Percentiles rank a stretch among this genome's conserved stretches.
These are phyloP conservation scores for Drosophila leontia DNA, from an alignment of 1,140 invertebrate species.

Conservation along the genomic window DNA sequence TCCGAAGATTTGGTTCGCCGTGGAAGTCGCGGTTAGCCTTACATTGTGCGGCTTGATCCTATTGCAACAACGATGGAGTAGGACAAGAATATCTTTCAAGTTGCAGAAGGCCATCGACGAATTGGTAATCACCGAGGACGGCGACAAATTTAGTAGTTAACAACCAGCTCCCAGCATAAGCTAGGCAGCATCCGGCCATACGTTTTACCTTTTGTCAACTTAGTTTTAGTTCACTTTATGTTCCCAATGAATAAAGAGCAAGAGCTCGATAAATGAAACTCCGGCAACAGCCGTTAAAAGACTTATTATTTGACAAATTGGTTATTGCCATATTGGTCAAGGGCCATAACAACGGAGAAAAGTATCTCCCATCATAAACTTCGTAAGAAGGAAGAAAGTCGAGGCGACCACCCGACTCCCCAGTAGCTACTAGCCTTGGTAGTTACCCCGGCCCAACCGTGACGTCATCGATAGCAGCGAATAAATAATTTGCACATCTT, in stretches of 20 bases:
- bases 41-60: not conserved
- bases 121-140: constrained; percentile 3
- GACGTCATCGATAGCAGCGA: too few species aligned
- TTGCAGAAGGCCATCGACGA: constrained; percentile 3
- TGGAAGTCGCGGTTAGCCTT: constrained; percentile 6
- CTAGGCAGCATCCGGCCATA: not conserved
- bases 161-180: constrained; percentile 1
- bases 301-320: too few species aligned
- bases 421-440: too few species aligned
- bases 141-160: constrained; percentile 6
- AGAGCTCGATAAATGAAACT: not conserved
- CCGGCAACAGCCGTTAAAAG: not conserved
- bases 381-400: too few species aligned
- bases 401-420: too few species aligned
- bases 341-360: too few species aligned
- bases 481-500: too few species aligned
- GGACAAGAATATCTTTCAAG: not conserved
- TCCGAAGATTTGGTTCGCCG: not conserved
- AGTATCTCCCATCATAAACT: too few species aligned
- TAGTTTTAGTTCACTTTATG: too few species aligned
- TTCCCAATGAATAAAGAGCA: not conserved
- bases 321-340: too few species aligned
- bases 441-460: too few species aligned
- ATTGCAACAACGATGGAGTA: not conserved
- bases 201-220: too few species aligned